A percentile compares a stretch with the other conserved stretches of the same genome.
Evolutionary conservation across 2,113 vertebrate genomes (phyloP).

Genomic region (Oryctolagus cuniculus): DNA sequence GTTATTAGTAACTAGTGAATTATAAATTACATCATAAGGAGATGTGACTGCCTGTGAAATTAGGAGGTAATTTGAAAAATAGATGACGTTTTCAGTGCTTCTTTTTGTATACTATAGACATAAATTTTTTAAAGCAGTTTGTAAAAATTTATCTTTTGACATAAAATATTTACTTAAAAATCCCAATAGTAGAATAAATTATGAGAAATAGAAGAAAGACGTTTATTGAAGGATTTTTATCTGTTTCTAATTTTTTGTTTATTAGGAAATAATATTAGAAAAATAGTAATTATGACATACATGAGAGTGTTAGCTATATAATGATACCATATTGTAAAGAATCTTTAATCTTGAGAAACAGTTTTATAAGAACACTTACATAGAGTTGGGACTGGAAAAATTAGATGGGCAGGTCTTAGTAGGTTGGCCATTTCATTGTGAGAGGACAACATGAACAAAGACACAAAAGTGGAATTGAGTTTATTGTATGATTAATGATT

Average conservation of each 20-base stretch:
- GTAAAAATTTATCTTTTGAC: slow-evolving; percentile 24
- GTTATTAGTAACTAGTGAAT: slow-evolving; percentile 37
- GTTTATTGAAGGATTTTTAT: slow-evolving; percentile 48
- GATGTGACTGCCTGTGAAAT: neutral
- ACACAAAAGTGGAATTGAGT: slow-evolving; percentile 20
- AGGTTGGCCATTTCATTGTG: neutral
- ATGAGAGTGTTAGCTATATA: neutral
- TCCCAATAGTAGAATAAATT: slow-evolving; percentile 37
- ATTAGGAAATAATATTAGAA: slow-evolving; percentile 24
- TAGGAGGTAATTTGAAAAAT: slow-evolving; percentile 24
- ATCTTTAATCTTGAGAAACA: slow-evolving; percentile 34
- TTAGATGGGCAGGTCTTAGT: neutral
- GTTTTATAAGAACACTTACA: slow-evolving; percentile 43
- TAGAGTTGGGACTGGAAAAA: neutral
- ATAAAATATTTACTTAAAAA: slow-evolving; percentile 21
- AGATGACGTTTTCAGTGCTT: neutral
- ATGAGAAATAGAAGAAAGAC: slow-evolving; percentile 17
- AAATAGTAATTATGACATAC: slow-evolving; percentile 24
- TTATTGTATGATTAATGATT: neutral
- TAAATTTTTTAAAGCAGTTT: slow-evolving; percentile 53
- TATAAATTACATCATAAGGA: neutral
- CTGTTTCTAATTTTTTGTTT: neutral
- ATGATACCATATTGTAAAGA: neutral
- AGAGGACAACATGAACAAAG: slow-evolving; percentile 8
- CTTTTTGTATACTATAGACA: slow-evolving; percentile 1